Conservation (phyloP, 2,113 vertebrate genomes). For the Sinocyclocheilus anshuiensis region DNA sequence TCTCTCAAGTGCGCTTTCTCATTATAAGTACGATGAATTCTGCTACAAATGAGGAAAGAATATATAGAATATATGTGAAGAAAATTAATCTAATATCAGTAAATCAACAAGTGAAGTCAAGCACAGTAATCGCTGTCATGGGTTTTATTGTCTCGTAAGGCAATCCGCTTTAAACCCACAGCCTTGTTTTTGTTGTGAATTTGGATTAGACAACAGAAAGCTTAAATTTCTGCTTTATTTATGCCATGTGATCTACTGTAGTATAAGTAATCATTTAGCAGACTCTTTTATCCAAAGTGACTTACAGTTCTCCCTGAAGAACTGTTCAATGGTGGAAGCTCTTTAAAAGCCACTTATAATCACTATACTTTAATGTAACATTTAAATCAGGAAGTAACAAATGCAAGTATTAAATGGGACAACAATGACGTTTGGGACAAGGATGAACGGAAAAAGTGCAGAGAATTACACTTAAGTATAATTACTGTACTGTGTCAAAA, state of each 20-base stretch:
- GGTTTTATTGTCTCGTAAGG: too few relatives aligned
- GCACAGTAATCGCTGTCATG: background rate
- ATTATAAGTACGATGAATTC: conserved; percentile 57
- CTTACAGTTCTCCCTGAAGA: background rate
- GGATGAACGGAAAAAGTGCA: background rate
- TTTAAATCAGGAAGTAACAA: background rate
- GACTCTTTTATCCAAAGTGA: too few relatives aligned
- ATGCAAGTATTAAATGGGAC: background rate
- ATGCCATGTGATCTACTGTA: background rate
- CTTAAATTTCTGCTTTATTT: background rate
- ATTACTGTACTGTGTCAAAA: too few relatives aligned
- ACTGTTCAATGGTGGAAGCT: background rate
- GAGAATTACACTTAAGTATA: background rate
- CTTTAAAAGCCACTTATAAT: background rate
- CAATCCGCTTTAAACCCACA: background rate
- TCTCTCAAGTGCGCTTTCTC: conserved; percentile 59
- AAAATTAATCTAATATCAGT: conserved; percentile 34
- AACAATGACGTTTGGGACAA: background rate
- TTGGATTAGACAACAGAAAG: conserved; percentile 5
- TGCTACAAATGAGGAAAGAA: conserved; percentile 54
- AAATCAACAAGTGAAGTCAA: background rate
- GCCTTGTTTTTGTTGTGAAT: background rate
- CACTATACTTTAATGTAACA: background rate
- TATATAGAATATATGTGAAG: conserved; percentile 47
- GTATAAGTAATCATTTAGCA: background rate